Evolutionary conservation across 2,113 vertebrate genomes (phyloP), one percentile per base, ranked within the genome.

Genomic region (Oncorhynchus tshawytscha): DNA sequence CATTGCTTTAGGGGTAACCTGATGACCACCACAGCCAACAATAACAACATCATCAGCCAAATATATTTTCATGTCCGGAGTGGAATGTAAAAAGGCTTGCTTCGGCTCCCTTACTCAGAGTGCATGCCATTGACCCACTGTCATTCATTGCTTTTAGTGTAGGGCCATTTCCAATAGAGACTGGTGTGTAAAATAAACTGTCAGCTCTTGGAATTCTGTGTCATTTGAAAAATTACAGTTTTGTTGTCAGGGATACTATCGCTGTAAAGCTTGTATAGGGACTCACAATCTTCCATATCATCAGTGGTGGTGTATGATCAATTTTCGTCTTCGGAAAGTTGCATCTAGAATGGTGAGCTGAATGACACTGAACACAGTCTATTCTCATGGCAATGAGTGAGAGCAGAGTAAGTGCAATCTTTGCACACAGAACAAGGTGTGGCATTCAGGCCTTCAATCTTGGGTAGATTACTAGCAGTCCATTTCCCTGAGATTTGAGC

Each of bases 301-400:
- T 34, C 27, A 29, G 13, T 60, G 34, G 7, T 39, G 8, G n/a
- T 60, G 12, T 6, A 62, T 11, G 25, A 77, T 77, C 70, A 59
- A 15, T 7, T n/a, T 25, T 27, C 0, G 7, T n/a, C 18, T 75
- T 25, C 1, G 73, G 54, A 25, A 79, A 82, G 24, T 51, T 59
- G 13, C 29, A 9, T 71, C 66, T 75, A 0, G 74, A 24, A 49
- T 79, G 77, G 29, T 69, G 77, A 79, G 77, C 75, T 7, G 34
- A 27, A 24, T 81, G 70, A 67, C 81, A 78, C n/a, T 48, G 22
- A 31, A 45, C 78, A 85, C 31, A 87, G 49, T 2, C 12, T 75
- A 9, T 79, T 74, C 29, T 74, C 67, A 3, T 48, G 11, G 3
- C 74, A 79, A 67, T 22, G 73, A 11, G 54, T 71, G 15, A 76